A percentile compares a stretch with the other conserved stretches of the same genome.
phyloP scores from a whole-genome alignment of 1,140 invertebrate species.

The Dufourea novaeangliae region DNA sequence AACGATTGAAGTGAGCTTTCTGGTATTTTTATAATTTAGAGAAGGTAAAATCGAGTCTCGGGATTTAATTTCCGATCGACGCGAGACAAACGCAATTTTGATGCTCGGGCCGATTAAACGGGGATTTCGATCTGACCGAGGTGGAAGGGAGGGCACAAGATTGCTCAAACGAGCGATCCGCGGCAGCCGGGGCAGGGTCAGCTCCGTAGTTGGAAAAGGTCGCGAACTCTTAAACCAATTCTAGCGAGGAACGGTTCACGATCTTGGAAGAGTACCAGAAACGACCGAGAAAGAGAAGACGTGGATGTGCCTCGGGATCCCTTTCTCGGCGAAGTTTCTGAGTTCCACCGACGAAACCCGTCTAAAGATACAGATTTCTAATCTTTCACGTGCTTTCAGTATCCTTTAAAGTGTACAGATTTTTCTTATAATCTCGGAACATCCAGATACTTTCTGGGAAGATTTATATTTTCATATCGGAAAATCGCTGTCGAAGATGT shows the following conservation, averaged over 20 bases:
- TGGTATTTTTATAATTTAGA: not conserved
- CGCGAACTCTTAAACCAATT: conserved; percentile 64
- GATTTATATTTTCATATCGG: no score
- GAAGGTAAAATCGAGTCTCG: not conserved
- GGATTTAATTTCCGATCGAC: conserved; percentile 42
- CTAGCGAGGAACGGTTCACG: conserved; percentile 56
- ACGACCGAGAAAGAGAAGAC: conserved; percentile 29
- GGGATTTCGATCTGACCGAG: conserved; percentile 40
- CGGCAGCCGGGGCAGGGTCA: conserved; percentile 53
- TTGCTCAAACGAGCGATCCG: conserved; percentile 46
- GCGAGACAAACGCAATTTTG: conserved; percentile 36
- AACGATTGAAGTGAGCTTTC: no score
- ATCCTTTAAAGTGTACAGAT: not conserved
- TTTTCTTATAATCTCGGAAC: conserved; percentile 24
- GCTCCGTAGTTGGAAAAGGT: conserved; percentile 51
- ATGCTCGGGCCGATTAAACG: conserved; percentile 25
- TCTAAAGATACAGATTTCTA: conserved; percentile 4
- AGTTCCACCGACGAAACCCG: conserved; percentile 23
- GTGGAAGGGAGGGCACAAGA: conserved; percentile 39
- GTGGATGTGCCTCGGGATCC: conserved; percentile 24
- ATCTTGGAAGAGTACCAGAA: conserved; percentile 64
- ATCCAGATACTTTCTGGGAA: no score
- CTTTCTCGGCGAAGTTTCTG: conserved; percentile 34
- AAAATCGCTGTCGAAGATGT: no score
- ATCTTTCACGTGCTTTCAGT: not conserved